phyloP scores from a whole-genome alignment of 2,113 vertebrate genomes.

The Gobius niger region DNA sequence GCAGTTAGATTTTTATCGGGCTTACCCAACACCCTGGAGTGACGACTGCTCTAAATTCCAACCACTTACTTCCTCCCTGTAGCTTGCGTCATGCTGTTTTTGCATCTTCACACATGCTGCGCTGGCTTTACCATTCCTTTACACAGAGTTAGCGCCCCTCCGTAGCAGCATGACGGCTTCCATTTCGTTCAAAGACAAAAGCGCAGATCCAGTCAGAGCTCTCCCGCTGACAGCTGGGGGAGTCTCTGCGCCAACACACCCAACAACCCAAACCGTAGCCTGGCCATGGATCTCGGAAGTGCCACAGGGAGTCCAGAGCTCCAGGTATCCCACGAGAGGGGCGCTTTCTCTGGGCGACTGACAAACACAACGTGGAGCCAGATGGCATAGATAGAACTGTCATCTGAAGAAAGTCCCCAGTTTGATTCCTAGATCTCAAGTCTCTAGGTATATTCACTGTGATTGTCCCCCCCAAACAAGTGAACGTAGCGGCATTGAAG shows the following conservation, averaged over 20 bases:
- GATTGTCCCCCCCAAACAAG: too few relatives aligned
- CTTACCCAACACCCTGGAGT: neutral
- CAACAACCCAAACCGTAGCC: neutral
- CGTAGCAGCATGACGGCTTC: constrained; percentile 52
- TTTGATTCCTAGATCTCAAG: too few relatives aligned
- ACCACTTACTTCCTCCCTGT: neutral
- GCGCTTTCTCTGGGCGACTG: constrained; percentile 41
- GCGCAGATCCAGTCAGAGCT: constrained; percentile 49
- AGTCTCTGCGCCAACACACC: neutral
- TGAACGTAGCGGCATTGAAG: too few relatives aligned
- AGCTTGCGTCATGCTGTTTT: constrained; percentile 2
- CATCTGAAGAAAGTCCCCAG: too few relatives aligned
- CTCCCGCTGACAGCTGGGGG: constrained; percentile 3
- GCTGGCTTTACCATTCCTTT: constrained; percentile 12
- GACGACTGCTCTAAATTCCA: neutral
- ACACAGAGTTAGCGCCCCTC: constrained; percentile 10
- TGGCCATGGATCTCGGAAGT: constrained; percentile 7
- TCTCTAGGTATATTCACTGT: too few relatives aligned
- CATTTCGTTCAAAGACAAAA: constrained; percentile 52
- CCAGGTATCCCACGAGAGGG: constrained; percentile 14
- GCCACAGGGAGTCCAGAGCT: constrained; percentile 9
- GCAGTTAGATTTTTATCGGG: neutral
- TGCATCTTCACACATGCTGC: neutral
- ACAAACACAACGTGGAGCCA: neutral
- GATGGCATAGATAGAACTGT: too few relatives aligned